Base-by-base conservation (phyloP, 2,797 vertebrate species). In the Pangasius larnaudii region DNA sequence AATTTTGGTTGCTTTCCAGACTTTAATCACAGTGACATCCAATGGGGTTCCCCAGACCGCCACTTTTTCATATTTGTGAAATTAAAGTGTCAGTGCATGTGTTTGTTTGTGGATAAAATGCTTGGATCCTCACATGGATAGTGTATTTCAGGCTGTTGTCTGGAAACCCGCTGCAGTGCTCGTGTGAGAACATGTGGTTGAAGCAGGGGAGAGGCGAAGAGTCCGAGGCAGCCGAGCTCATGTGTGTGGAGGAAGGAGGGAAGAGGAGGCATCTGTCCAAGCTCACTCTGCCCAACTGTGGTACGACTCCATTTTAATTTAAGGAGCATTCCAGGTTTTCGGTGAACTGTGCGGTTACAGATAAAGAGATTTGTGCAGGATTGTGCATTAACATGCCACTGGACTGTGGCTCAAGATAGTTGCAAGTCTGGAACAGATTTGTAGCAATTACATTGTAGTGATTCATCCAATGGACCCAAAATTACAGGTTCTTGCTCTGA, bases 121-220 rank as follows among this genome's bases (percentile, higher is more conserved):
- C 36, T 46, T 22, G 33, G 33, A 8, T 81, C 18, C 56, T 65
- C 27, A n/a, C 39, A 22, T 49, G 80, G 24, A 82, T 16, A 36
- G n/a, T 85, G 36, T 80, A 39, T 42, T 89, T 89, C 88, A 99
- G 98, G 92, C 94, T 97, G 94, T 91, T 99, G 92, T 94, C 95
- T 84, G 97, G 97, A 85, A 99, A 99, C 94, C 98, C 98, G 3
- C 96, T 99, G 92, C 96, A 96, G 85, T 99, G 98, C 91, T 97
- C 97, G 89, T 99, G 98, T 94, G 98, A 98, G 89, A 98, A 98
- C 94, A 97, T 98, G 96, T 99, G 98, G 98, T 97, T 99, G 94
- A 98, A 98, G 93, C 96, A 97, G 91, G 97, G 96, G 94, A 95
- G 97, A 91, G 97, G 97, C 90, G 96, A 95, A 30, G 98, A 97